A percentile compares a stretch with the other conserved stretches of the same genome.
These are phyloP conservation scores for Pectinophora gossypiella DNA, from an alignment of 1,140 invertebrate species.

Conservation along the genomic window DNA sequence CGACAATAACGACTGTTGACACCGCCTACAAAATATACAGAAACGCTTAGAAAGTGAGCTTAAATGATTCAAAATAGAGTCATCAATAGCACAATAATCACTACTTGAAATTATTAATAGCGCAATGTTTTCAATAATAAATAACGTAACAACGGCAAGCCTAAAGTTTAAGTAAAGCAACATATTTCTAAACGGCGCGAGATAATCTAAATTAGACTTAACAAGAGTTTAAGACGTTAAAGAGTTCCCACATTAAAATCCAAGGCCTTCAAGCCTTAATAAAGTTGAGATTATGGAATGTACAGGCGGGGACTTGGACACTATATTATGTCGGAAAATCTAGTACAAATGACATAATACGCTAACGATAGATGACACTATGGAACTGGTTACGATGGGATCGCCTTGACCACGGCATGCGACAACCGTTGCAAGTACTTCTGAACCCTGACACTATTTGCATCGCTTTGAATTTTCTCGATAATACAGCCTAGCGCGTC, in stretches of 20 bases:
- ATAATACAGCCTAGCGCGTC: too few species aligned
- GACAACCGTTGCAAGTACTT: slow-evolving; percentile 31
- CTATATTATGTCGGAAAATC: neutral
- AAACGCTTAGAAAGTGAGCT: too few species aligned
- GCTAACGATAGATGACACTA: slow-evolving; percentile 13
- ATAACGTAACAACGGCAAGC: slow-evolving; percentile 9
- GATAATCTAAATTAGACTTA: slow-evolving; percentile 42
- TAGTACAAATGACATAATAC: neutral
- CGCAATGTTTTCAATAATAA: too few species aligned
- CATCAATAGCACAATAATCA: too few species aligned
- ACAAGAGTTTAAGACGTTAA: slow-evolving; percentile 25
- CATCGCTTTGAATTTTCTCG: slow-evolving; percentile 24
- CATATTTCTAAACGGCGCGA: slow-evolving; percentile 27
- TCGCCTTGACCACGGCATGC: slow-evolving; percentile 54
- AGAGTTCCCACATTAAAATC: slow-evolving; percentile 53
- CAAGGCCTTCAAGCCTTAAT: slow-evolving; percentile 30
- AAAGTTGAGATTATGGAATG: neutral
- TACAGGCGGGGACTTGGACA: neutral
- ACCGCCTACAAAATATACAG: neutral
- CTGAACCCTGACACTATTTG: slow-evolving; percentile 55
- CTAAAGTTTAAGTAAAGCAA: slow-evolving; percentile 24
- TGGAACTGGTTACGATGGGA: slow-evolving; percentile 40
- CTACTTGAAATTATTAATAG: too few species aligned
- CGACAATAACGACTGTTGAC: slow-evolving; percentile 15
- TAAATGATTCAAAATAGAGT: too few species aligned